phyloP scores from a whole-genome alignment of 2,113 vertebrate genomes.

The Phrynocephalus versicolor region DNA sequence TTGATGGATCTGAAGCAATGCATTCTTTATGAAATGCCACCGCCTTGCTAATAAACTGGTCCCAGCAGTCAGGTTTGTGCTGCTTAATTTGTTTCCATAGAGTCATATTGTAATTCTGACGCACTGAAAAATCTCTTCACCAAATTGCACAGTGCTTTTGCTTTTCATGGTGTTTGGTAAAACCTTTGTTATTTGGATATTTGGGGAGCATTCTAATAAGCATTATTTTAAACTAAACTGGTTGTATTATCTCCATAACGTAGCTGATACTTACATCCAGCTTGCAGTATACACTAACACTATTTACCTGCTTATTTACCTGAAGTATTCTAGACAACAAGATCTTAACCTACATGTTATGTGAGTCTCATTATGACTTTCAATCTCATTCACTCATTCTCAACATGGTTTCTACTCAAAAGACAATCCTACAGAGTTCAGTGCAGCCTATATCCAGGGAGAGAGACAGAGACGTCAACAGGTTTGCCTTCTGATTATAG shows the following conservation, averaged over 20 bases:
- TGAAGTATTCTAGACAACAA: background rate
- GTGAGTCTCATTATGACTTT: background rate
- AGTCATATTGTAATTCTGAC: constrained; percentile 63
- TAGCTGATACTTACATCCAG: constrained; percentile 28
- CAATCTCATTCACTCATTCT: background rate
- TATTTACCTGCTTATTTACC: constrained; percentile 27
- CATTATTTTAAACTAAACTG: constrained; percentile 66
- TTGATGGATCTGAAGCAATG: constrained; percentile 41
- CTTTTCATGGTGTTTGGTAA: constrained; percentile 49
- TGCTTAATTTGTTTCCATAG: constrained; percentile 71
- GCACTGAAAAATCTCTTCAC: constrained; percentile 60
- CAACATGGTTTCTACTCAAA: background rate
- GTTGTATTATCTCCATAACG: constrained; percentile 42
- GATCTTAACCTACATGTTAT: no score
- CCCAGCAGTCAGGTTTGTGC: constrained; percentile 47
- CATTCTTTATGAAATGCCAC: constrained; percentile 44
- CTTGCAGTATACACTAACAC: constrained; percentile 46
- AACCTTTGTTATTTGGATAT: constrained; percentile 55
- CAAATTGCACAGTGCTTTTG: constrained; percentile 57
- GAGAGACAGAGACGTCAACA: background rate
- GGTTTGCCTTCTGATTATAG: background rate
- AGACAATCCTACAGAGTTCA: no score
- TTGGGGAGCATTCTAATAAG: constrained; percentile 58
- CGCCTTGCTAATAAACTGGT: constrained; percentile 55
- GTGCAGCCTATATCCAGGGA: no score